phyloP scores from a whole-genome alignment of 2,113 vertebrate species.

The Martes martes region DNA sequence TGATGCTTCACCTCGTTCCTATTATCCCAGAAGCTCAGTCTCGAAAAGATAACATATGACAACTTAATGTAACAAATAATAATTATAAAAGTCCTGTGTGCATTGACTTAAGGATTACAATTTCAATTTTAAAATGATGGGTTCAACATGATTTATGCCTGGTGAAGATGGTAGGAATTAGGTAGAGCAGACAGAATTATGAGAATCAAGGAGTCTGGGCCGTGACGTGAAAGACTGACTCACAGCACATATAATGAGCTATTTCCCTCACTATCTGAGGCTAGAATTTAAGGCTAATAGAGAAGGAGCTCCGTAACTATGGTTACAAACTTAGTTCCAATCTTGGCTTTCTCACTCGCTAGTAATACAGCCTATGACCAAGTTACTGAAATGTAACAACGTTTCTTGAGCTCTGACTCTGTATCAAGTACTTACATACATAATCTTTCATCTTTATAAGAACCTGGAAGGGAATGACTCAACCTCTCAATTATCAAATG shows the following conservation, averaged over 20 bases:
- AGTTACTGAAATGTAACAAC: background rate
- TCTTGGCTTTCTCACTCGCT: background rate
- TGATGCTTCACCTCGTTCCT: background rate
- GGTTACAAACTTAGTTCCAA: background rate
- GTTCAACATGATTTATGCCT: background rate
- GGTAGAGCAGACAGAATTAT: background rate
- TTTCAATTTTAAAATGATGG: slow-evolving; percentile 10
- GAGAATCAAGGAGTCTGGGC: background rate
- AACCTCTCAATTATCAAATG: background rate
- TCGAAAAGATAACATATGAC: background rate
- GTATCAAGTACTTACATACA: background rate
- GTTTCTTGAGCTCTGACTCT: slow-evolving; percentile 11
- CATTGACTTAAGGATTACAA: background rate
- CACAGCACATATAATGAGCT: background rate
- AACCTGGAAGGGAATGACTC: background rate
- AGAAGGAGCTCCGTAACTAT: background rate
- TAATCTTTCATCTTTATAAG: background rate
- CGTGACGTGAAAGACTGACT: background rate
- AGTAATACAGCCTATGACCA: background rate
- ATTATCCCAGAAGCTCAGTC: background rate
- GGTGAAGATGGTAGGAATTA: background rate
- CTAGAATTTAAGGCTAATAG: background rate
- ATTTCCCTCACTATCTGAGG: background rate
- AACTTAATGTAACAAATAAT: slow-evolving; percentile 22
- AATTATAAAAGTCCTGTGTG: background rate